These are phyloP conservation scores for Parnassius glacialis DNA, from an alignment of 2,888 invertebrate species.

Conservation along the genomic window DNA sequence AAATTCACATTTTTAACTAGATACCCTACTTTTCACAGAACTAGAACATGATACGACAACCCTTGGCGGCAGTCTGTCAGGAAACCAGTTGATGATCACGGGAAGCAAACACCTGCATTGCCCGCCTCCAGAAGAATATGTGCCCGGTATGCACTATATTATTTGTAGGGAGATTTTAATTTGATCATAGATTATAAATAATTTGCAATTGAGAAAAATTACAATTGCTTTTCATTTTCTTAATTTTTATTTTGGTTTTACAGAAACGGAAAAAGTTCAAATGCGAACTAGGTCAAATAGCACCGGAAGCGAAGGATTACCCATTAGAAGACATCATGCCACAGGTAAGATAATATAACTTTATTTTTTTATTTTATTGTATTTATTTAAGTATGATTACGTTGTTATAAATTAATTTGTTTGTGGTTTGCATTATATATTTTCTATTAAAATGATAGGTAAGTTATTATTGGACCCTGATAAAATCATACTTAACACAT, in stretches of 20 bases:
- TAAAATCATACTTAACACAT: conserved; percentile 23
- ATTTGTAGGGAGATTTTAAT: neutral
- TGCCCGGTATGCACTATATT: conserved; percentile 56
- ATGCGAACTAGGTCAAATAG: conserved; percentile 80
- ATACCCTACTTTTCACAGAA: conserved; percentile 49
- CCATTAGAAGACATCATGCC: conserved; percentile 81
- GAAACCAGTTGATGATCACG: conserved; percentile 88
- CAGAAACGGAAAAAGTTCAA: conserved; percentile 79
- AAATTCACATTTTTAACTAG: neutral
- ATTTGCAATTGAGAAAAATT: neutral
- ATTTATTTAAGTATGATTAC: neutral
- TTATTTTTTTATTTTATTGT: neutral
- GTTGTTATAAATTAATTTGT: neutral
- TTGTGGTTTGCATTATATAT: neutral
- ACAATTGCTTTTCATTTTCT: neutral
- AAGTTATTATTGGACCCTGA: neutral
- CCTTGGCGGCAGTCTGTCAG: conserved; percentile 83
- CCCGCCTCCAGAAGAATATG: conserved; percentile 85
- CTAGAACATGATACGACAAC: conserved; percentile 67
- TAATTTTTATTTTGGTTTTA: conserved; percentile 36
- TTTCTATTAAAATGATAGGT: neutral
- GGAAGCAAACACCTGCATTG: conserved; percentile 91
- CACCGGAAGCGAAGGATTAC: conserved; percentile 80
- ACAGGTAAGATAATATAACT: conserved; percentile 55
- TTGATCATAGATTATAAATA: neutral